Evolutionary conservation across 2,888 invertebrate species (phyloP), one percentile per base, ranked within the genome.

Genomic region (Eristalis arbustorum): DNA sequence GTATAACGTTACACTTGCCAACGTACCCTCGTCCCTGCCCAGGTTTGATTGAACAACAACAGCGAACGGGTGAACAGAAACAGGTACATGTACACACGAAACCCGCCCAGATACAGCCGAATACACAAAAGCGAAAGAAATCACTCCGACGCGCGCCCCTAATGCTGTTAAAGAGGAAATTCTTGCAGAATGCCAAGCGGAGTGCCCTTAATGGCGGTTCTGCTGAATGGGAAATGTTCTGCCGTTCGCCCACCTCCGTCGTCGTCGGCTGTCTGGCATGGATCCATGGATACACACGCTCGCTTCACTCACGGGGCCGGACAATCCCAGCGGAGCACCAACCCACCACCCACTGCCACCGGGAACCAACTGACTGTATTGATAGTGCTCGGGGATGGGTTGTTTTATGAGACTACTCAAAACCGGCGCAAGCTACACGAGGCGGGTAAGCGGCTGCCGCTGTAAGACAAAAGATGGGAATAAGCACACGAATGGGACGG

Each of bases 121-220:
- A 75, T 14, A 42, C 42, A 42, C 34, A 59, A 75, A 64, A 74
- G 68, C 66, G 62, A 69, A 87, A 79, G 75, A 74, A 87, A 83
- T 87, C 83, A 87, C 83, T 83, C 75, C 69, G 74, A 74, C 82
- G 69, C 83, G 78, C 78, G 67, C 63, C 66, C 75, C 42, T 78
- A 83, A 87, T 83, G 75, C 62, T 83, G 66, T 83, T 83, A 83
- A 74, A 82, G 78, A 79, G 66, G 67, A 79, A 78, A 67, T 66
- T 71, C 5, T 78, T 69, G 42, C 78, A 72, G 69, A 75, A 78
- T 72, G 28, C 74, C 71, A 74, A 49, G 49, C 37, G 69, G 63
- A 69, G 64, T 74, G 34, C 62, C 66, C 83, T 59, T 75, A 78
- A 79, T 71, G 57, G 75, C 42, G 57, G 56, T 23, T 14, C 18